phyloP scores from a whole-genome alignment of 2,888 invertebrate species.

The Campoplex capitator region DNA sequence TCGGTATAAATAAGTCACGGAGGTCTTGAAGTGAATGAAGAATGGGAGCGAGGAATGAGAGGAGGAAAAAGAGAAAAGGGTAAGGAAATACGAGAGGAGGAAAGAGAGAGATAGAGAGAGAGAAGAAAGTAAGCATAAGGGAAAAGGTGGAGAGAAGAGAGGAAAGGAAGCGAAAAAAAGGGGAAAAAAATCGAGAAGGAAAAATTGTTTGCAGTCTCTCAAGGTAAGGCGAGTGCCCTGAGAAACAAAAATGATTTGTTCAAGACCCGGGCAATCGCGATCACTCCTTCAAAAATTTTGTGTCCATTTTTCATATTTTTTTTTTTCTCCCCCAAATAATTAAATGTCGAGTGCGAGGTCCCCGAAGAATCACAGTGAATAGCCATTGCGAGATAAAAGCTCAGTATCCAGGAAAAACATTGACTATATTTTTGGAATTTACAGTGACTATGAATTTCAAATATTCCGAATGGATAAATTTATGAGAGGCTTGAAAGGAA shows the following conservation, averaged over 20 bases:
- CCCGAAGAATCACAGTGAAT: neutral
- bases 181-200: too few relatives aligned
- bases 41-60: neutral
- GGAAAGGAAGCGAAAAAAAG: neutral
- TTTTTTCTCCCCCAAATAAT: neutral
- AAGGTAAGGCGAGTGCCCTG: neutral
- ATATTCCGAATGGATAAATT: slow-evolving; percentile 1
- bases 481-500: neutral
- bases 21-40: slow-evolving; percentile 22
- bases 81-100: neutral
- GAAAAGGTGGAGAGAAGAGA: neutral
- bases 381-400: too few relatives aligned
- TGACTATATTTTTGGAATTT: neutral
- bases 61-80: neutral
- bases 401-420: neutral
- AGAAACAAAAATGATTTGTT: neutral
- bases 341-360: too few relatives aligned
- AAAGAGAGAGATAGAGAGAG: neutral
- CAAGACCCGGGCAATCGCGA: neutral
- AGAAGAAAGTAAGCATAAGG: neutral
- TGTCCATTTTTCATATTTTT: neutral
- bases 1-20: slow-evolving; percentile 45
- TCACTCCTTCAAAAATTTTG: neutral
- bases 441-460: neutral
- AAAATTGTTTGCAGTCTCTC: too few relatives aligned